Evolutionary conservation across 2,888 invertebrate genomes (phyloP).

Genomic region (Lasioglossum zephyrum): DNA sequence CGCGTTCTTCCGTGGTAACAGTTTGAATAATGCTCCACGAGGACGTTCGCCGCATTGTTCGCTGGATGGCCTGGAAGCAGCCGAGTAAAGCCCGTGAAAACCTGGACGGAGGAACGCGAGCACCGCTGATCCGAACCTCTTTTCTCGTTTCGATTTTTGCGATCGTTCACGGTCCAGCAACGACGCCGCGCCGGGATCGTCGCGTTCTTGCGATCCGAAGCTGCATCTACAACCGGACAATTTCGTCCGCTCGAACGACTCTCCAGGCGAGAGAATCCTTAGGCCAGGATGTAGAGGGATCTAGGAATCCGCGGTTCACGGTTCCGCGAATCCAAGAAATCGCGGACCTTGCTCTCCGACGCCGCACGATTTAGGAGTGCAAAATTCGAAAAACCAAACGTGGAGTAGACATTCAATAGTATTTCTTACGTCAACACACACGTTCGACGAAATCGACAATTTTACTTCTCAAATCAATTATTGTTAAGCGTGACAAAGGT

Average conservation of each 20-base stretch:
- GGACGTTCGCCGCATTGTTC: slow-evolving; percentile 58
- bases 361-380: too few relatives aligned
- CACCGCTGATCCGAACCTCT: slow-evolving; percentile 13
- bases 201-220: slow-evolving; percentile 19
- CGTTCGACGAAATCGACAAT: too few relatives aligned
- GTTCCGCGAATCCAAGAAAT: slow-evolving; percentile 41
- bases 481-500: too few relatives aligned
- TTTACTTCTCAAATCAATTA: too few relatives aligned
- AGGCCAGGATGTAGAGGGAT: not conserved
- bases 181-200: not conserved
- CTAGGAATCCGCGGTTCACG: not conserved
- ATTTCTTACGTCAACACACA: too few relatives aligned
- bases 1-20: slow-evolving; percentile 69
- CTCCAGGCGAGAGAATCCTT: not conserved
- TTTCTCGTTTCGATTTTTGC: slow-evolving; percentile 25
- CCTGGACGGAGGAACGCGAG: slow-evolving; percentile 9
- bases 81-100: not conserved
- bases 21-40: slow-evolving; percentile 60
- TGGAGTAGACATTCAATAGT: too few relatives aligned
- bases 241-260: slow-evolving; percentile 21
- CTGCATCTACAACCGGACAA: not conserved
- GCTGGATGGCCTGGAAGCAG: slow-evolving; percentile 32
- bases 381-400: too few relatives aligned
- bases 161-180: slow-evolving; percentile 22
- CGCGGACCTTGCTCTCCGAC: too few relatives aligned